Conservation (phyloP, 2,797 vertebrate species). For the Peromyscus nudipes region DNA sequence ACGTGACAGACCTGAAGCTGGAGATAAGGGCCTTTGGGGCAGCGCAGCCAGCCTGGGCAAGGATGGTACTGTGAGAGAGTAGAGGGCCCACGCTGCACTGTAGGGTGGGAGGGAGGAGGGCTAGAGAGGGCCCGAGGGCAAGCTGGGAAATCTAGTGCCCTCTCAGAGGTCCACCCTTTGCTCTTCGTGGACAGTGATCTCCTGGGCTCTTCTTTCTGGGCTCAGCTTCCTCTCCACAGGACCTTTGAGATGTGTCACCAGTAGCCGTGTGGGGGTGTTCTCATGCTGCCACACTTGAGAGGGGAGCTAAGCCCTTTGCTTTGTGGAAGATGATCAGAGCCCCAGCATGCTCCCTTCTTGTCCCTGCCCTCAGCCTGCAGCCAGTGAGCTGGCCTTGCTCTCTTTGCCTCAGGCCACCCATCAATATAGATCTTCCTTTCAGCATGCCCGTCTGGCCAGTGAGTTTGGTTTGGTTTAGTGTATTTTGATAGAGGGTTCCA, state of each 20-base stretch:
- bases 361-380: neutral
- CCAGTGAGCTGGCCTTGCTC: neutral
- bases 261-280: no score
- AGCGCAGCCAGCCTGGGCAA: neutral
- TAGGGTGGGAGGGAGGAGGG: neutral
- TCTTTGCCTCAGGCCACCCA: neutral
- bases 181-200: neutral
- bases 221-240: neutral
- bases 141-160: accelerated
- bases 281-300: neutral
- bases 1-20: neutral
- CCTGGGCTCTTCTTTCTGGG: neutral
- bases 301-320: neutral
- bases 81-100: neutral
- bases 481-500: neutral
- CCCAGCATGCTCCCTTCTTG: neutral
- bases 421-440: neutral
- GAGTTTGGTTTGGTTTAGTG: neutral
- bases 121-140: neutral
- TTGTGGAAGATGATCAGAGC: neutral
- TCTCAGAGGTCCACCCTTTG: neutral
- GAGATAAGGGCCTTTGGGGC: neutral
- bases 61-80: no score
- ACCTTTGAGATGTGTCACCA: neutral
- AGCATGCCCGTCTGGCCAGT: no score